Base-by-base conservation (phyloP, 35 echinoderm and acorn worm species). In the Heliocidaris tuberculata region DNA sequence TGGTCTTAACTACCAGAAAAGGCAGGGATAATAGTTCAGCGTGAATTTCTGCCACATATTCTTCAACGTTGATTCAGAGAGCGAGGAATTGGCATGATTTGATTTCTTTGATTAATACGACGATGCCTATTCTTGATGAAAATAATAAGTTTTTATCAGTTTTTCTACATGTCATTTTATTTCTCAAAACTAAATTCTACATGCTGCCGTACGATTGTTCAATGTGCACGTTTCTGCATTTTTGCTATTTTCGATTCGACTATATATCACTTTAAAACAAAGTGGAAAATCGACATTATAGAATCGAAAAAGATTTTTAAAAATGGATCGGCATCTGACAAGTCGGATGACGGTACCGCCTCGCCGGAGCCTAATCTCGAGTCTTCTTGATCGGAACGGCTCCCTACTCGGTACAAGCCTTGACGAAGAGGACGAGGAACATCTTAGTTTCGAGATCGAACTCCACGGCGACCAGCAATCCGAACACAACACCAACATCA, bases 351-450 rank as follows among this genome's bases (percentile, higher is more conserved):
- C 12, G 31, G 47, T 30, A 30, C 31, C 87, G 87, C 31, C 31
- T 48, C 87, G 87, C 35, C 87, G 87, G 32, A 89, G 87, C 87
- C 47, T 89, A 31, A 78, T 78, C 19, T 78, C 65, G 65, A 78
- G 65, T 78, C 87, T 89, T 4, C 87, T 17, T 17, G 87, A 89
- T 48, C 87, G 31, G 11, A 47, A 32, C 87, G 87, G 87, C 87
- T 89, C 87, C 32, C 47, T 89, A 9, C 87, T 89, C 17, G 87
- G 87, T 2, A 89, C 87, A 47, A 89, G 87, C 24, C 29, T 89
- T 30, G 87, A 89, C 31, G 87, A 89, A 31, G 87, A 89, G 24
- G 87, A 89, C 29, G 87, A 89, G 24, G 87, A 89, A 48, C 87
- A 48, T 48, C 87, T 89, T 9, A 48, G 30, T 48, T 89, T 89